Percentiles rank a stretch among this genome's conserved stretches.
phyloP scores from a whole-genome alignment of 2,797 vertebrate genomes.

The Paedocypris micromegethes region DNA sequence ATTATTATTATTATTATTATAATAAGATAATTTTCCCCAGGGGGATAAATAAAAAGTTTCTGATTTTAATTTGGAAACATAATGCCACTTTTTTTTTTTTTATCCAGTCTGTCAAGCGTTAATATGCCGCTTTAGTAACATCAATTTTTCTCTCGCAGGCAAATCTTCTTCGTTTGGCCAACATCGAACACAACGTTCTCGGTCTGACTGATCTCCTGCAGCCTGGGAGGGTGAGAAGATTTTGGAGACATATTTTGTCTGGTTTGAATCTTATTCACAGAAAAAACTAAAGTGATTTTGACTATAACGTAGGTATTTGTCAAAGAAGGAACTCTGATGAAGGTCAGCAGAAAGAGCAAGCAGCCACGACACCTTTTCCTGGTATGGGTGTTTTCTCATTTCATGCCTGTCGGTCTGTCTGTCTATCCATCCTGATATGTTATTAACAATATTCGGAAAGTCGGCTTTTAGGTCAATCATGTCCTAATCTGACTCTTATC shows the following conservation, averaged over 20 bases:
- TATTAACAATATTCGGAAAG: no score
- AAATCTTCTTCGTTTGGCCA: slow-evolving; percentile 88
- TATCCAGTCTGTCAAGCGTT: no score
- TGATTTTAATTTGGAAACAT: no score
- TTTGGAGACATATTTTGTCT: background rate
- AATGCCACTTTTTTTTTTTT: no score
- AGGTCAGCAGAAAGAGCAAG: slow-evolving; percentile 82
- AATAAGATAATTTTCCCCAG: no score
- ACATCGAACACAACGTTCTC: slow-evolving; percentile 87
- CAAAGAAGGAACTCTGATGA: slow-evolving; percentile 87
- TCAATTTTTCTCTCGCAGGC: slow-evolving; percentile 64
- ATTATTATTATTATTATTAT: no score
- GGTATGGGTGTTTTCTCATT: slow-evolving; percentile 69
- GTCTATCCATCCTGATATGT: no score
- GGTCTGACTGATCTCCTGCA: slow-evolving; percentile 83
- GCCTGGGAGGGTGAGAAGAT: slow-evolving; percentile 83
- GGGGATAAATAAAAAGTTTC: no score
- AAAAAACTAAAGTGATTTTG: slow-evolving; percentile 8
- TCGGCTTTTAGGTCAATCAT: no score
- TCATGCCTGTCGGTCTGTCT: background rate
- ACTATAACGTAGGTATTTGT: slow-evolving; percentile 78
- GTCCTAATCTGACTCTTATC: no score
- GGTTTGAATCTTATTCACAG: no score
- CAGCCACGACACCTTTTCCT: slow-evolving; percentile 94
- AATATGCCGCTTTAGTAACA: background rate